Conservation (phyloP, 2,888 invertebrate genomes). For the Hoplodrina ambigua region DNA sequence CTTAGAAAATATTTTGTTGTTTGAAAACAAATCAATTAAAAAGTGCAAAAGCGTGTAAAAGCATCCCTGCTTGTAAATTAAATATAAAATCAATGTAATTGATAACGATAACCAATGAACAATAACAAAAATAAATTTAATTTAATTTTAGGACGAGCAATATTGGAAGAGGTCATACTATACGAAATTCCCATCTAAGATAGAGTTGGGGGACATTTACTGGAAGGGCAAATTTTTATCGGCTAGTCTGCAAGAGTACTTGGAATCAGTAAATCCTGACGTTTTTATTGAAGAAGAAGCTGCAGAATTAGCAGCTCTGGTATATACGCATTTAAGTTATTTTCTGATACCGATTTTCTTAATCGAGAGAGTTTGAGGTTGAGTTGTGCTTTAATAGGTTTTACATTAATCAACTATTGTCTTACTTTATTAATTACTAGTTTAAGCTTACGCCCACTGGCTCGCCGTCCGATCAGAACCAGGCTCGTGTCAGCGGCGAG, state of each 20-base stretch:
- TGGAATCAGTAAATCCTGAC: constrained; percentile 84
- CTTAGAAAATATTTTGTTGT: not conserved
- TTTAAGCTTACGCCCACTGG: no score
- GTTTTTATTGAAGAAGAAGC: constrained; percentile 84
- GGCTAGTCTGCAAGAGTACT: constrained; percentile 83
- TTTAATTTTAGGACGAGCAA: constrained; percentile 88
- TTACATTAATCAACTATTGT: not conserved
- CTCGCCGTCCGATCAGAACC: no score
- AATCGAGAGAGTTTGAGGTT: not conserved
- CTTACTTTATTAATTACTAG: no score
- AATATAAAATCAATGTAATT: not conserved
- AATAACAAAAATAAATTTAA: not conserved
- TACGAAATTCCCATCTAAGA: constrained; percentile 78
- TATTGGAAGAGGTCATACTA: constrained; percentile 91
- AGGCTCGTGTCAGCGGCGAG: no score
- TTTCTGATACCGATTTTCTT: not conserved
- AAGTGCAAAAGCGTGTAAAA: not conserved
- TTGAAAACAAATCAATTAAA: not conserved
- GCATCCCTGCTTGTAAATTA: not conserved
- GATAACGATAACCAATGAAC: not conserved
- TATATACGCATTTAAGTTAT: constrained; percentile 54
- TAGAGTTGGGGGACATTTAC: constrained; percentile 85
- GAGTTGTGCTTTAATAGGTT: no score
- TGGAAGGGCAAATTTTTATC: constrained; percentile 91
- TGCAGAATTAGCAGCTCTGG: constrained; percentile 79